Conservation (phyloP, 2,888 invertebrate genomes). For the Synergus gifuensis region DNA sequence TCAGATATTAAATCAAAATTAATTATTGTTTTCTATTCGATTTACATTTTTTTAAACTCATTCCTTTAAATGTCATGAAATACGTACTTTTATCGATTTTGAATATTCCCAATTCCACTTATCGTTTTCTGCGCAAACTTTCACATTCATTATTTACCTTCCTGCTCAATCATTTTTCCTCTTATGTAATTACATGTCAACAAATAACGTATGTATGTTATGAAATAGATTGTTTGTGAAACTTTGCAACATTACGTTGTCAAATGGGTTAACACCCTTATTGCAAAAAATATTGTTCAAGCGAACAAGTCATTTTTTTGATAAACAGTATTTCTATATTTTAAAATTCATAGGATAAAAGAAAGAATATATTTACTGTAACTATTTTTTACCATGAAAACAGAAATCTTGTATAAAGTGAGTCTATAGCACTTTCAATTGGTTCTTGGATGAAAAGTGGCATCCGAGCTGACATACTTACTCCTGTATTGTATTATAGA, state of each 20-base stretch:
- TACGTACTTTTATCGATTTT: background rate
- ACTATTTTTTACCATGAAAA: background rate
- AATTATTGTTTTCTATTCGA: background rate
- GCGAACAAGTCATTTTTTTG: background rate
- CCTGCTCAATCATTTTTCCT: background rate
- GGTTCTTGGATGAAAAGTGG: slow-evolving; percentile 1
- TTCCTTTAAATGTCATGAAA: background rate
- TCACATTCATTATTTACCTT: slow-evolving; percentile 25
- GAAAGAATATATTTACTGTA: background rate
- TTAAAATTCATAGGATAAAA: background rate
- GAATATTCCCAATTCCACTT: slow-evolving; percentile 6
- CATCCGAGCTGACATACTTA: slow-evolving; percentile 19
- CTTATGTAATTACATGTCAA: slow-evolving; percentile 25
- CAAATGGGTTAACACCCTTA: background rate
- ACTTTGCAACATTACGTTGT: background rate
- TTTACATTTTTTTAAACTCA: too few species aligned
- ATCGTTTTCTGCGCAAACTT: background rate
- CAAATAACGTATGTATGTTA: slow-evolving; percentile 8
- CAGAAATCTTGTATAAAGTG: background rate
- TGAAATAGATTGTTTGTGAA: slow-evolving; percentile 10
- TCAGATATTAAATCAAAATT: background rate
- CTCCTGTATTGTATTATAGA: background rate
- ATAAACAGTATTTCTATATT: background rate
- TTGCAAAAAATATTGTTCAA: background rate
- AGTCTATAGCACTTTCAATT: slow-evolving; percentile 6